Percentiles rank a stretch among this genome's conserved stretches.
Conservation (phyloP, 1,140 invertebrate genomes). For the Hydropsyche tenuis region DNA sequence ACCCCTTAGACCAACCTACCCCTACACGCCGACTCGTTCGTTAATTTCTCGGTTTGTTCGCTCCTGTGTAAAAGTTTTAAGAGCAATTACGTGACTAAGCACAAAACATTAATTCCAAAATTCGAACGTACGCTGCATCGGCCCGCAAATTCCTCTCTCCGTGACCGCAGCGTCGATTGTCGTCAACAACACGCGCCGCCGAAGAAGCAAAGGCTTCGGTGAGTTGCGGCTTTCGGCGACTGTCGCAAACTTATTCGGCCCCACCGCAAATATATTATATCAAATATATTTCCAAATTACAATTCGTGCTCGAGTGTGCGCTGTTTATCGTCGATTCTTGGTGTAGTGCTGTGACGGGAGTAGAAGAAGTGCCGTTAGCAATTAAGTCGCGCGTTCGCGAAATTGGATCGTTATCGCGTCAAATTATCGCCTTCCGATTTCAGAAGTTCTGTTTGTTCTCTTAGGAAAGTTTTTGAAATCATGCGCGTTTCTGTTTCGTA, state of each 20-base stretch:
- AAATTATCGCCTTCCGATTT: constrained; percentile 25
- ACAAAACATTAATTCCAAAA: constrained; percentile 50
- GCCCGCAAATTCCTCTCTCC: constrained; percentile 11
- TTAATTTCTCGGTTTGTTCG: constrained; percentile 41
- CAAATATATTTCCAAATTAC: no score
- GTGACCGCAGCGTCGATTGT: constrained; percentile 22
- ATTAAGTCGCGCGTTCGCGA: constrained; percentile 22
- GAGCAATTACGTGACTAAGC: constrained; percentile 51
- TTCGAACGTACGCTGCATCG: constrained; percentile 46
- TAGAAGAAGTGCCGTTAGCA: no score
- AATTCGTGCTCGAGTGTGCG: constrained; percentile 29
- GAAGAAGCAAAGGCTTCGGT: constrained; percentile 21
- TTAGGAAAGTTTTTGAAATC: neutral
- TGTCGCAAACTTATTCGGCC: constrained; percentile 28
- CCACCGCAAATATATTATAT: constrained; percentile 27
- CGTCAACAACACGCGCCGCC: constrained; percentile 27
- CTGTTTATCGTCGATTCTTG: constrained; percentile 47
- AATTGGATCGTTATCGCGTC: constrained; percentile 4
- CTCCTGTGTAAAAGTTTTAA: constrained; percentile 47
- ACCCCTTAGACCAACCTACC: neutral
- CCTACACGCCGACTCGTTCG: constrained; percentile 8
- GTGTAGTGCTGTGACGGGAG: no score
- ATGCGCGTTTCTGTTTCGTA: neutral
- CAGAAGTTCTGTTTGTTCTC: constrained; percentile 7
- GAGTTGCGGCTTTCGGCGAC: constrained; percentile 31